A percentile compares a stretch with the other conserved stretches of the same genome.
phyloP scores from a whole-genome alignment of 1,140 invertebrate genomes.

The Chironomus tepperi region DNA sequence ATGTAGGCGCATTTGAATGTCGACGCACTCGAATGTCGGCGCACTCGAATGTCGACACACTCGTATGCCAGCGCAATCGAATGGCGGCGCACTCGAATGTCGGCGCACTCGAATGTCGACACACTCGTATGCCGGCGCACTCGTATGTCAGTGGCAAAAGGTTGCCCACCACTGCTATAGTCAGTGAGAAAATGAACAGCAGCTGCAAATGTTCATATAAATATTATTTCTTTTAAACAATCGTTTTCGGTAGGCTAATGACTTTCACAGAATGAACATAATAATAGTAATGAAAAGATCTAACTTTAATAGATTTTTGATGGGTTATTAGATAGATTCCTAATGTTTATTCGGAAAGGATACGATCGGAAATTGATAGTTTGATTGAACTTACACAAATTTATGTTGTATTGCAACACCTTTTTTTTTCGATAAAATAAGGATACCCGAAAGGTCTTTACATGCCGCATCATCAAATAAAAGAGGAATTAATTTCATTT shows the following conservation, averaged over 20 bases:
- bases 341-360: background rate
- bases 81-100: too few relatives aligned
- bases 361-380: background rate
- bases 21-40: too few relatives aligned
- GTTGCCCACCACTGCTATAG: too few relatives aligned
- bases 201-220: background rate
- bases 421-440: background rate
- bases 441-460: background rate
- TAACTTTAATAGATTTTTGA: background rate
- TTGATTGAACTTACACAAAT: background rate
- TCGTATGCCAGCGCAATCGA: too few relatives aligned
- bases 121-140: too few relatives aligned
- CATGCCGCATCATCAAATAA: background rate
- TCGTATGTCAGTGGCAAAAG: too few relatives aligned
- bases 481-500: background rate
- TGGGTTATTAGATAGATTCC: background rate
- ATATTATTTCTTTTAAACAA: background rate
- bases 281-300: slow-evolving; percentile 3
- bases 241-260: background rate
- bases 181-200: slow-evolving; percentile 1
- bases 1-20: too few relatives aligned
- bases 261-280: background rate
- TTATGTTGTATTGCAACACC: background rate
- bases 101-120: too few relatives aligned
- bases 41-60: too few relatives aligned